phyloP scores from a whole-genome alignment of 2,888 invertebrate genomes.

The Lasius fuliginosus region DNA sequence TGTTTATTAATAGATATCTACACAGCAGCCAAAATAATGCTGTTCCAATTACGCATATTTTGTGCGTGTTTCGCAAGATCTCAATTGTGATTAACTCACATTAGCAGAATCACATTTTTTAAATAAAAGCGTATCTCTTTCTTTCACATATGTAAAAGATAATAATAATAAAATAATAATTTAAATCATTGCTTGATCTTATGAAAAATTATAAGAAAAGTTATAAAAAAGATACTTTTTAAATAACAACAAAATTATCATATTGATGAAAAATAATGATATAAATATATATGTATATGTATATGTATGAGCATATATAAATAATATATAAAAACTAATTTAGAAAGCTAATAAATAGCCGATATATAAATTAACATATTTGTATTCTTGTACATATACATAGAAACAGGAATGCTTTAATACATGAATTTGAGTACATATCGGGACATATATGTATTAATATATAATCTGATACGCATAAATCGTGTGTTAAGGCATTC shows the following conservation, averaged over 20 bases:
- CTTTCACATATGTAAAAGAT: background rate
- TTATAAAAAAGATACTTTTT: constrained; percentile 1
- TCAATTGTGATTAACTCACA: background rate
- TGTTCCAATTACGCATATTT: constrained; percentile 39
- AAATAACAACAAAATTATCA: background rate
- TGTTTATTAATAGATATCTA: constrained; percentile 45
- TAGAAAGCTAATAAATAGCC: too few species aligned
- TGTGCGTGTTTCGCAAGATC: background rate
- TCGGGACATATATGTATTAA: background rate
- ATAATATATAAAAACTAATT: too few species aligned
- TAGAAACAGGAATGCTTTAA: too few species aligned
- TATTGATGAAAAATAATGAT: too few species aligned
- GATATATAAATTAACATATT: too few species aligned
- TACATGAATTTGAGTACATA: background rate
- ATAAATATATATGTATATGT: too few species aligned
- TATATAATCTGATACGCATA: background rate
- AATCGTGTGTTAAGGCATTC: background rate
- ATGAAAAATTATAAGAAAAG: background rate
- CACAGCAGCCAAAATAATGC: constrained; percentile 36
- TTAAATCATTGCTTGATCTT: background rate
- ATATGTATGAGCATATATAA: too few species aligned
- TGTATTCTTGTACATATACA: too few species aligned
- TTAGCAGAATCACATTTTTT: constrained; percentile 2
- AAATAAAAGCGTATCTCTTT: background rate
- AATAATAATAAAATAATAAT: constrained; percentile 22